phyloP scores from a whole-genome alignment of 2,797 vertebrate genomes.

The Cetoscarus ocellatus region DNA sequence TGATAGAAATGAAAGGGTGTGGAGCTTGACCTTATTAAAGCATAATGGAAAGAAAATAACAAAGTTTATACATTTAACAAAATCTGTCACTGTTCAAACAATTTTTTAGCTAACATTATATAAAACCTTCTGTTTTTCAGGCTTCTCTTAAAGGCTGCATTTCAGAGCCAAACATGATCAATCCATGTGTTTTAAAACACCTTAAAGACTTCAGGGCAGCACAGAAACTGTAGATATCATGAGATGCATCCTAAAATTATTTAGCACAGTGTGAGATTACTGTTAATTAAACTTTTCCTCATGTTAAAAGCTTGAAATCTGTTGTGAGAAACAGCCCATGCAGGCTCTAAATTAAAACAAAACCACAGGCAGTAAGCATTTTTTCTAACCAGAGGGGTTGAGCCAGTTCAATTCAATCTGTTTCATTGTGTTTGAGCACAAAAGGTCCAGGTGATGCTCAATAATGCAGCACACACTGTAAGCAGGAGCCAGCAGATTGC shows the following conservation, averaged over 20 bases:
- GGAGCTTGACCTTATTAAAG: too few species aligned
- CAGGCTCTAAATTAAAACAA: background rate
- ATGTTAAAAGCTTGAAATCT: background rate
- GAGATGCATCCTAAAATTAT: background rate
- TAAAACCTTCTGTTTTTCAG: too few species aligned
- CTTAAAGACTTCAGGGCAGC: too few species aligned
- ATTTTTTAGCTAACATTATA: too few species aligned
- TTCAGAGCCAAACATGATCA: too few species aligned
- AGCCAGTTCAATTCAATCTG: conserved; percentile 45
- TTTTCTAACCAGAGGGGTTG: background rate
- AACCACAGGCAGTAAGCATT: conserved; percentile 26
- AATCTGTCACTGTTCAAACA: too few species aligned
- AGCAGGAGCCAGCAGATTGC: conserved; percentile 42
- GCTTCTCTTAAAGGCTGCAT: too few species aligned
- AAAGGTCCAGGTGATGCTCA: conserved; percentile 65
- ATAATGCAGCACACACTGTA: conserved; percentile 44
- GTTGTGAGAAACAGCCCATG: background rate
- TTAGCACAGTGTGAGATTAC: conserved; percentile 9
- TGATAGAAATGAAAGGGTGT: too few species aligned
- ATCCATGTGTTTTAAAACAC: too few species aligned
- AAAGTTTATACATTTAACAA: too few species aligned
- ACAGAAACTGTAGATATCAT: too few species aligned
- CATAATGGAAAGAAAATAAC: too few species aligned
- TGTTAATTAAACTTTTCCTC: conserved; percentile 4
- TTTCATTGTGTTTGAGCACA: conserved; percentile 60